These are phyloP conservation scores for Lampropteryx suffumata DNA, from an alignment of 2,888 invertebrate genomes.

Conservation along the genomic window DNA sequence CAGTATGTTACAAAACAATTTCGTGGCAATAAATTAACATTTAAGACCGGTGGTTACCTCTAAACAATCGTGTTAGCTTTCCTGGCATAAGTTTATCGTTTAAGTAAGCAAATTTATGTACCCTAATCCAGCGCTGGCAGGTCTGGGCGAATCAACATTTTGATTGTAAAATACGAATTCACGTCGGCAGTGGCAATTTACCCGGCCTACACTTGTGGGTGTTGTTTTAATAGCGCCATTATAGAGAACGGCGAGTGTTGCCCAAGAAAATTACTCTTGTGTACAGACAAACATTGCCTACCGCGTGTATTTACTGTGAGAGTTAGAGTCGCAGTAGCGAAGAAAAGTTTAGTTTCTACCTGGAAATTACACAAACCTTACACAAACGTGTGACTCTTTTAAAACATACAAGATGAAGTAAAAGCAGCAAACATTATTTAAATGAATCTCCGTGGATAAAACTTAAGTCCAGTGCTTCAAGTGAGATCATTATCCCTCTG, in stretches of 20 bases:
- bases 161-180: slow-evolving; percentile 73
- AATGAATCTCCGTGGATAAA: slow-evolving; percentile 2
- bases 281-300: slow-evolving; percentile 57
- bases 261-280: slow-evolving; percentile 70
- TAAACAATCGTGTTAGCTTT: slow-evolving; percentile 64
- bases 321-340: slow-evolving; percentile 43
- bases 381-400: slow-evolving; percentile 5
- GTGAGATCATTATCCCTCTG: slow-evolving; percentile 24
- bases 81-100: slow-evolving; percentile 65
- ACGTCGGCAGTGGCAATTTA: slow-evolving; percentile 76
- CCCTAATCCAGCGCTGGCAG: slow-evolving; percentile 73
- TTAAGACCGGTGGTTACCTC: slow-evolving; percentile 58
- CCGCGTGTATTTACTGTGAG: slow-evolving; percentile 50
- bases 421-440: slow-evolving; percentile 4
- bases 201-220: slow-evolving; percentile 68
- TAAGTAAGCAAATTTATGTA: slow-evolving; percentile 71
- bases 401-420: slow-evolving; percentile 3
- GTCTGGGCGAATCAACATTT: slow-evolving; percentile 74
- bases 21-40: slow-evolving; percentile 60
- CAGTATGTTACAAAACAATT: slow-evolving; percentile 43
- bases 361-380: slow-evolving; percentile 23
- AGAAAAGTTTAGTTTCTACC: slow-evolving; percentile 28
- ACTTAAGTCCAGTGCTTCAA: slow-evolving; percentile 23
- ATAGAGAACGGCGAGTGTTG: slow-evolving; percentile 70
- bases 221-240: slow-evolving; percentile 77